A percentile compares a stretch with the other conserved stretches of the same genome.
Conservation (phyloP, 2,113 vertebrate genomes). For the Sinocyclocheilus anshuiensis region DNA sequence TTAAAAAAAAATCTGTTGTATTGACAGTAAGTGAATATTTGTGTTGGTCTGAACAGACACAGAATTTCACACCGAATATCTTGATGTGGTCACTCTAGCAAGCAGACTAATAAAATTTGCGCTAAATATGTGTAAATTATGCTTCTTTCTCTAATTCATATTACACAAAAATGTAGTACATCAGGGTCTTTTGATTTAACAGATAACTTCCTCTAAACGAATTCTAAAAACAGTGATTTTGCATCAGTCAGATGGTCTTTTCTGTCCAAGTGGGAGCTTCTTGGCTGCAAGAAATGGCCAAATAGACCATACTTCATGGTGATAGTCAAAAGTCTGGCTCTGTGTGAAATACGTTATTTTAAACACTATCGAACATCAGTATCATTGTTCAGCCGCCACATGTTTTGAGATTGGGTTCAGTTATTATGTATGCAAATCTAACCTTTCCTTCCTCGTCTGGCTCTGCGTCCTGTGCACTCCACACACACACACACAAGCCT, state of each 20-base stretch:
- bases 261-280: not conserved
- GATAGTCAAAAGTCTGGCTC: conserved; percentile 1
- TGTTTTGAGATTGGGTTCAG: not conserved
- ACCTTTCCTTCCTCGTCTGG: conserved; percentile 27
- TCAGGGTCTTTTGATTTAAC: not conserved
- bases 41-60: not conserved
- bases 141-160: not conserved
- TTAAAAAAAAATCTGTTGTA: not conserved
- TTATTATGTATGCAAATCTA: conserved; percentile 20
- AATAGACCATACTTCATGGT: not conserved
- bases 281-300: not conserved
- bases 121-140: not conserved
- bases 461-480: not conserved
- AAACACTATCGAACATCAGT: not conserved
- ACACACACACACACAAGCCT: conserved; percentile 41
- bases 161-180: not conserved
- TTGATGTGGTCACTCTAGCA: not conserved
- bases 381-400: conserved; percentile 4
- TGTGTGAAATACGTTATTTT: not conserved
- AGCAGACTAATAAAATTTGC: not conserved
- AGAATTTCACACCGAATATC: not conserved
- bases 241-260: not conserved
- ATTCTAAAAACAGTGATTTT: not conserved
- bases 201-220: not conserved
- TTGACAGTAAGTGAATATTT: not conserved